These are phyloP conservation scores for Phrynocephalus forsythii DNA, from an alignment of 2,797 vertebrate species.

Conservation along the genomic window DNA sequence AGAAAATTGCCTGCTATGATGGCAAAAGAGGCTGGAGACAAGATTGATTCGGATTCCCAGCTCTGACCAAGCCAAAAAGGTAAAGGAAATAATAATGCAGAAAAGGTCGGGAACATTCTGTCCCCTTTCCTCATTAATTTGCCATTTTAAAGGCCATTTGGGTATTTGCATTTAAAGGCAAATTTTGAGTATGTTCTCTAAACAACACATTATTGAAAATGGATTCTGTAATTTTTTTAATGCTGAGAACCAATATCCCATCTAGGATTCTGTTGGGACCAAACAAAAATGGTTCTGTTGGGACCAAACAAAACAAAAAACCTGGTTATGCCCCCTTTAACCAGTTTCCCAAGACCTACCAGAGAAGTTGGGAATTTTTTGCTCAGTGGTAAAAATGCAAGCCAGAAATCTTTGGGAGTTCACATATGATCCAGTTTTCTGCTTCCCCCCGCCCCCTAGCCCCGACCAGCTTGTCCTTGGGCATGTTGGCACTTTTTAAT, in stretches of 20 bases:
- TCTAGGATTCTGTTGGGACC: too few species aligned
- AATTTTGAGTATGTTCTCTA: not conserved
- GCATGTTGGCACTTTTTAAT: too few species aligned
- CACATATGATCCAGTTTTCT: too few species aligned
- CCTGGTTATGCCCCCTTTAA: too few species aligned
- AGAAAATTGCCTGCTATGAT: conserved; percentile 20
- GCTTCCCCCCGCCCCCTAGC: too few species aligned
- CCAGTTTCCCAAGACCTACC: too few species aligned
- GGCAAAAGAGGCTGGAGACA: not conserved
- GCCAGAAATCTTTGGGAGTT: too few species aligned
- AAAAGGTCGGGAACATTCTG: not conserved
- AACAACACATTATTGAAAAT: not conserved
- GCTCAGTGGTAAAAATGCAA: too few species aligned
- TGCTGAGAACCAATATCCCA: not conserved
- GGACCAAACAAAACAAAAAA: too few species aligned
- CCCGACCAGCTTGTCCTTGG: too few species aligned
- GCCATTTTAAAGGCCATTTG: not conserved
- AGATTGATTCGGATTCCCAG: not conserved
- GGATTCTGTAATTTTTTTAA: not conserved
- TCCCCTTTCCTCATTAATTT: not conserved
- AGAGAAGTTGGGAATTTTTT: too few species aligned
- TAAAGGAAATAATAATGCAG: conserved; percentile 4
- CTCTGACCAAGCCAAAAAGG: not conserved
- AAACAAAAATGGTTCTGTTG: too few species aligned
- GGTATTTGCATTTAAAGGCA: not conserved